Evolutionary conservation across 2,113 vertebrate species (phyloP).

Genomic region (Agelaius tricolor): DNA sequence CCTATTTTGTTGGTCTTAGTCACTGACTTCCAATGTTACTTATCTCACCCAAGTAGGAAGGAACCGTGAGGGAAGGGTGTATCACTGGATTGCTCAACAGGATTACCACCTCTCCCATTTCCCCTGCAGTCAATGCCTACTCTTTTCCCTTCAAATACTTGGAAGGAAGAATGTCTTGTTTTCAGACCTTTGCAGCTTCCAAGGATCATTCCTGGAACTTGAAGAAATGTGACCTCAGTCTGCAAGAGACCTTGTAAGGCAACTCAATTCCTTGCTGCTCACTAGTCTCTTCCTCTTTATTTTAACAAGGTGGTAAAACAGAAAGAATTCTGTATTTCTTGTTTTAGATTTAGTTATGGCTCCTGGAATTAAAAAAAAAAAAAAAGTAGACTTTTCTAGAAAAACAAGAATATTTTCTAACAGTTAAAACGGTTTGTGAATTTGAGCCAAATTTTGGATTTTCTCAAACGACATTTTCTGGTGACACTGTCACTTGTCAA

Average conservation of each 20-base stretch:
- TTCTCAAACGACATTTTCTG: not conserved
- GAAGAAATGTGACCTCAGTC: not conserved
- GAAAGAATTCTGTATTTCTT: not conserved
- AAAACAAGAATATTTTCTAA: not conserved
- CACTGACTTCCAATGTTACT: not conserved
- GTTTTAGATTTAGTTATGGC: not conserved
- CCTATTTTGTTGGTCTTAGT: not conserved
- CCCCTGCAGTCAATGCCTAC: not conserved
- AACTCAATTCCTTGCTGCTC: not conserved
- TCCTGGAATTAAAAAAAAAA: not conserved
- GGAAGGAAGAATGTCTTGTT: constrained; percentile 6
- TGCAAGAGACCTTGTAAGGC: not conserved
- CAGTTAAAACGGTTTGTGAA: not conserved
- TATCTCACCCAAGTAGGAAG: constrained; percentile 52
- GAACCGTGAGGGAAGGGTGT: constrained; percentile 55
- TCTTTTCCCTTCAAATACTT: constrained; percentile 3
- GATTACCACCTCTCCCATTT: constrained; percentile 61
- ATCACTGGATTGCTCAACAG: not conserved
- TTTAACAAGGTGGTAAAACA: not conserved
- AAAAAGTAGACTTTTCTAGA: not conserved
- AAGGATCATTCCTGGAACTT: not conserved
- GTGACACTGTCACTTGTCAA: not conserved
- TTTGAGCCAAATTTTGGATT: not conserved
- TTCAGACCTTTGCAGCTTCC: not conserved
- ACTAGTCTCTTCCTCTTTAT: not conserved